Conservation (phyloP, 1,140 invertebrate genomes). For the Philotrypesis tridentata region DNA sequence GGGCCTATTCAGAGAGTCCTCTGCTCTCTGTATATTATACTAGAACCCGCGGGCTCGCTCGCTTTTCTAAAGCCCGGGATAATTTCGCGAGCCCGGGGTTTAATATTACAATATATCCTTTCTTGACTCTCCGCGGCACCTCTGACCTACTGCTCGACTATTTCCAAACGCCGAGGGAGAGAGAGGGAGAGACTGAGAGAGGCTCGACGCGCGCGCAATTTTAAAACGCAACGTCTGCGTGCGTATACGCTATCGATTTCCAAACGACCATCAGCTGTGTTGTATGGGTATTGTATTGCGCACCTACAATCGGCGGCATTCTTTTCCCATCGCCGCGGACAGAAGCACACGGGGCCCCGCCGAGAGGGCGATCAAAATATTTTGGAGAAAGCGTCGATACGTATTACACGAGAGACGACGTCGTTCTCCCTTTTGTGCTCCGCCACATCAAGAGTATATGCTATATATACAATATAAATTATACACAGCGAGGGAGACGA, state of each 20-base stretch:
- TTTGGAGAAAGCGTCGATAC: conserved; percentile 28
- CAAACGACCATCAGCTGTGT: not conserved
- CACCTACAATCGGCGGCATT: not conserved
- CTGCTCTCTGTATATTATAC: too few relatives aligned
- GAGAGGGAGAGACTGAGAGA: too few relatives aligned
- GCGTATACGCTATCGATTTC: not conserved
- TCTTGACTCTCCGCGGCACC: not conserved
- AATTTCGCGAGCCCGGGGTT: not conserved
- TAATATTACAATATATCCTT: conserved; percentile 5
- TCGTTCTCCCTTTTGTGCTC: not conserved
- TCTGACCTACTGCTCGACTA: not conserved
- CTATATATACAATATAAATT: too few relatives aligned
- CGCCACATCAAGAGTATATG: too few relatives aligned
- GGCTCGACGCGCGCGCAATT: too few relatives aligned
- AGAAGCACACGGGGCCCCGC: too few relatives aligned
- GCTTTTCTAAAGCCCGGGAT: not conserved
- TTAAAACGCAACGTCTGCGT: too few relatives aligned
- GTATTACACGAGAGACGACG: conserved; percentile 37
- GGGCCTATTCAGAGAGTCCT: not conserved
- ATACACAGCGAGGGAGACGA: not conserved
- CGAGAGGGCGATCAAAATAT: conserved; percentile 40
- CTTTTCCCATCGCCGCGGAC: not conserved
- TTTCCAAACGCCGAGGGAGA: not conserved
- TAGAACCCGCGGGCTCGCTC: too few relatives aligned
- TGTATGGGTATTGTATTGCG: not conserved